Conservation (phyloP, 2,113 vertebrate genomes). For the Bambusicola thoracicus region DNA sequence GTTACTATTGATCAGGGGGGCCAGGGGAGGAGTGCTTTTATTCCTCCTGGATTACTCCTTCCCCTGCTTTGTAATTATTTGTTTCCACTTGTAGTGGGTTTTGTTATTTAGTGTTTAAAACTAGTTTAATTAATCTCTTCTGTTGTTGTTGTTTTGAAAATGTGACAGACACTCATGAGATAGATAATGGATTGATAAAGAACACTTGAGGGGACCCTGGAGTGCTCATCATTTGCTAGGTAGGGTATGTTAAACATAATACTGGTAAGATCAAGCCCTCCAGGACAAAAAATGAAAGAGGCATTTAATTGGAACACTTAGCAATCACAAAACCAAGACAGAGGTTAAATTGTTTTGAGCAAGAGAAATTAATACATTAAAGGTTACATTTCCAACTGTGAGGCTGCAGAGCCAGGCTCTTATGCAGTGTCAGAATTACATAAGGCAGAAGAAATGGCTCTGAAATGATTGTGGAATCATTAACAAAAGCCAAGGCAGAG, state of each 20-base stretch:
- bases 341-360: conserved; percentile 92
- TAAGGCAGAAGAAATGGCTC: conserved; percentile 87
- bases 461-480: conserved; percentile 87
- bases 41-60: conserved; percentile 29
- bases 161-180: conserved; percentile 71
- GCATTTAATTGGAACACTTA: conserved; percentile 88
- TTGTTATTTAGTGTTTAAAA: conserved; percentile 64
- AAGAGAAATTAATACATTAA: conserved; percentile 91
- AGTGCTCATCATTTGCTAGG: conserved; percentile 56
- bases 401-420: conserved; percentile 82
- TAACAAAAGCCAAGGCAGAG: conserved; percentile 86
- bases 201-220: conserved; percentile 51
- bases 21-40: background rate
- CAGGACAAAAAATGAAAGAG: conserved; percentile 82
- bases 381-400: conserved; percentile 88
- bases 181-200: conserved; percentile 75
- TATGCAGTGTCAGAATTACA: conserved; percentile 84
- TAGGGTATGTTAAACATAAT: conserved; percentile 68
- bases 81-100: conserved; percentile 36
- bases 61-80: conserved; percentile 46
- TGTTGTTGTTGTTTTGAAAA: conserved; percentile 69
- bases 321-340: conserved; percentile 87
- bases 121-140: conserved; percentile 75
- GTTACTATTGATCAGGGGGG: conserved; percentile 15
- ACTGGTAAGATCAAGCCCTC: conserved; percentile 78